Conservation (phyloP, 2,888 invertebrate genomes). For the Acanthosepion esculentum region DNA sequence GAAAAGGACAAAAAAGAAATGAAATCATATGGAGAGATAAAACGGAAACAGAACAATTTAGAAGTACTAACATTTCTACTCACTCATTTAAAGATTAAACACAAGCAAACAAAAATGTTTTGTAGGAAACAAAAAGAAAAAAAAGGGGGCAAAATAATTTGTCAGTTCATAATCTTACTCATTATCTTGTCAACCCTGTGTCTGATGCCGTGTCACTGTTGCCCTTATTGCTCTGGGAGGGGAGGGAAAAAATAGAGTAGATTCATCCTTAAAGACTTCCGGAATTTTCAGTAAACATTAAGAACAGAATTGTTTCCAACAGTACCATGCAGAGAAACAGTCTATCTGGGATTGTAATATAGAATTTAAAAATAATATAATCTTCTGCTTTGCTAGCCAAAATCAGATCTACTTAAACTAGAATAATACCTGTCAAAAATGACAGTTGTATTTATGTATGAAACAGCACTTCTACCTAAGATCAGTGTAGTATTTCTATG, state of each 20-base stretch:
- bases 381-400: too few relatives aligned
- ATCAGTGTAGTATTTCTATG: too few relatives aligned
- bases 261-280: background rate
- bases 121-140: background rate
- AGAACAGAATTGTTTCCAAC: background rate
- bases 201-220: background rate
- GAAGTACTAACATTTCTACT: background rate
- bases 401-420: too few relatives aligned
- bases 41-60: background rate
- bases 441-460: too few relatives aligned
- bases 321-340: background rate
- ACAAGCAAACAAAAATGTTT: background rate
- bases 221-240: background rate
- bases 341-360: too few relatives aligned
- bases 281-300: background rate
- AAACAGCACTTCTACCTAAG: too few relatives aligned
- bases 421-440: too few relatives aligned
- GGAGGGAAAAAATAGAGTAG: background rate
- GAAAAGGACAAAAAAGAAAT: too few relatives aligned
- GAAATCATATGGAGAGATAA: background rate
- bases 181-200: background rate
- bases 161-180: background rate
- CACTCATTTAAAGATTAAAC: background rate
- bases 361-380: too few relatives aligned
- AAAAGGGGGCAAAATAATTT: background rate